Base-by-base conservation (phyloP, 2,113 vertebrate genomes). In the Peromyscus californicus region DNA sequence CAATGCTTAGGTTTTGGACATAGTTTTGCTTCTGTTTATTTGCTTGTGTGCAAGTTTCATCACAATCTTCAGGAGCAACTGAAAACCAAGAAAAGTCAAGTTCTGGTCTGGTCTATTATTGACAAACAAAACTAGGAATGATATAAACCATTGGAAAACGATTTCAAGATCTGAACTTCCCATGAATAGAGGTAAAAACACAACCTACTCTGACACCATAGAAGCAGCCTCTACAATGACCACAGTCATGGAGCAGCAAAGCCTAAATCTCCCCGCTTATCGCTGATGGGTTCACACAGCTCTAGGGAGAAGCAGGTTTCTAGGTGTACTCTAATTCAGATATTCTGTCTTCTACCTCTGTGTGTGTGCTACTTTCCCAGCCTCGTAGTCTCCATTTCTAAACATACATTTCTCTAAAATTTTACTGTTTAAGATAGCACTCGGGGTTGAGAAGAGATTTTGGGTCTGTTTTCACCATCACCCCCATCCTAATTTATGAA, bases 191-290 rank as follows among this genome's bases (percentile, higher is more conserved):
- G 24, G n/a, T 31, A 0, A 79, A 79, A 33, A 9, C 15, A 3
- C 59, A 91, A 48, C 45, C n/a, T 63, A 48, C 26, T 63, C 61
- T 63, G 39, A 87, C 39, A 80, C 15, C 31, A 39, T 0, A 0
- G 21, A 69, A n/a, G 67, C 1, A 48, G 48, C 15, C 36, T 24
- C 33, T 57, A 17, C 31, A 4, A 63, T 13, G 45, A 26, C 36
- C n/a, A 3, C 0, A 31, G 5, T 7, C 63, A 36, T 4, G 7
- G 0, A 2, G 0, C 24, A 33, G n/a, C 26, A 72, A 0, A 5
- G 39, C 75, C 17, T 21, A 67, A 5, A 5, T 36, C 69, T 17
- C 17, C 9, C 29, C 31, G 24, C 39, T 21, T 67, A 26, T 45
- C 17, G 87, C 54, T 17, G 33, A 22, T 19, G 3, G n/a, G 17